A percentile compares a stretch with the other conserved stretches of the same genome.
Conservation (phyloP, 1,140 invertebrate species). For the Tachypleus tridentatus region DNA sequence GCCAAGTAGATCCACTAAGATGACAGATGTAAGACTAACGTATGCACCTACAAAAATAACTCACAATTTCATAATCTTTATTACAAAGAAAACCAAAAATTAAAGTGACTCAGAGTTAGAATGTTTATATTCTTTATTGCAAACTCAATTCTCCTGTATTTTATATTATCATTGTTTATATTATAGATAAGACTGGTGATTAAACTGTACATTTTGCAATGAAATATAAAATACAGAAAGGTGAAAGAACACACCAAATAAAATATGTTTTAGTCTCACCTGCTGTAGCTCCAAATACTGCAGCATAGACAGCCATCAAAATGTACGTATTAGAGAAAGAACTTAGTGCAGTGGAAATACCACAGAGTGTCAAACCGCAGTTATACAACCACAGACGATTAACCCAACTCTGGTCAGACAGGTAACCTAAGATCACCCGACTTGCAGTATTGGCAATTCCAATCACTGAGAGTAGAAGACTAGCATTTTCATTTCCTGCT, state of each 20-base stretch:
- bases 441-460: constrained; percentile 38
- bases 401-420: constrained; percentile 72
- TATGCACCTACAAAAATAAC: constrained; percentile 53
- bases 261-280: constrained; percentile 27
- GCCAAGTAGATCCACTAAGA: constrained; percentile 72
- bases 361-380: constrained; percentile 64
- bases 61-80: background rate
- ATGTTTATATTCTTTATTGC: background rate
- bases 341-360: constrained; percentile 61
- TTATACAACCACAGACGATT: constrained; percentile 83
- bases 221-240: background rate
- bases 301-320: constrained; percentile 57
- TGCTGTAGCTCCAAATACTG: constrained; percentile 69
- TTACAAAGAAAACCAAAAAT: constrained; percentile 3
- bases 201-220: background rate
- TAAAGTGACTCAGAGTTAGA: background rate
- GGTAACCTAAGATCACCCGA: constrained; percentile 64
- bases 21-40: constrained; percentile 81
- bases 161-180: too few species aligned
- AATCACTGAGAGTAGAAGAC: constrained; percentile 38
- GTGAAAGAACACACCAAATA: background rate
- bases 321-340: constrained; percentile 54
- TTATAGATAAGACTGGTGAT: too few species aligned
- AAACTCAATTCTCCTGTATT: too few species aligned
- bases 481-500: constrained; percentile 30